Evolutionary conservation across 2,113 vertebrate genomes (phyloP), one percentile per base, ranked within the genome.

Genomic region (Paramisgurnus dabryanus): DNA sequence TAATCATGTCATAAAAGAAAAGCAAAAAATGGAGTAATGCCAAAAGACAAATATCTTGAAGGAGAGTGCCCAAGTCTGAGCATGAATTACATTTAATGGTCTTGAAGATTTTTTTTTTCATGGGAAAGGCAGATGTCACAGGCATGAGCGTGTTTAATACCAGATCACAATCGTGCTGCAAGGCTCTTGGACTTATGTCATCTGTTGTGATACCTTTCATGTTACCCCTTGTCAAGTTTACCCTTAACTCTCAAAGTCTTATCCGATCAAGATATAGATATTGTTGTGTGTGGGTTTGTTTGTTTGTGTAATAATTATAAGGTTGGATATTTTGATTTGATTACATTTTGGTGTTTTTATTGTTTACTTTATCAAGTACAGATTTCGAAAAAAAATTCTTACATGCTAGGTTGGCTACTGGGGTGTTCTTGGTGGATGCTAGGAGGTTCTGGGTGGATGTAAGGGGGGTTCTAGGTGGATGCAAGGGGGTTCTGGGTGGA

Each of bases 71-170:
- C 61, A 39, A 53, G 74, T 76, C 74, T 55, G 63, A 65, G 74
- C 74, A 66, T 76, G 74, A 76, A 65, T 41, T 76, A n/a, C 3
- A 47, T 76, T 50, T 13, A 76, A 53, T 66, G 34, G 34, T 66
- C 61, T 18, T 4, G 10, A 45, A 4, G 74, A 76, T 66, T n/a
- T 8, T 40, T 65, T 34, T 40, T 45, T 66, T 18, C 34, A 55
- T 17, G 5, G 61, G 50, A 76, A 66, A 76, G 61, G 66, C 63
- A 41, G 61, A 76, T 76, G 66, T 22, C 47, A 4, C 72, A 75
- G 72, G 58, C 72, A 75, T 64, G 58, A 75, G 57, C 74, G 15
- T 76, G 74, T 76, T 64, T 39, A 76, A 53, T 13, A 8, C 12
- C 4, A 53, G 27, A 55, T 53, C 47, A 66, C 7, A 55, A 55